A percentile compares a stretch with the other conserved stretches of the same genome.
phyloP scores from a whole-genome alignment of 2,888 invertebrate genomes.

The Globia sparganii region DNA sequence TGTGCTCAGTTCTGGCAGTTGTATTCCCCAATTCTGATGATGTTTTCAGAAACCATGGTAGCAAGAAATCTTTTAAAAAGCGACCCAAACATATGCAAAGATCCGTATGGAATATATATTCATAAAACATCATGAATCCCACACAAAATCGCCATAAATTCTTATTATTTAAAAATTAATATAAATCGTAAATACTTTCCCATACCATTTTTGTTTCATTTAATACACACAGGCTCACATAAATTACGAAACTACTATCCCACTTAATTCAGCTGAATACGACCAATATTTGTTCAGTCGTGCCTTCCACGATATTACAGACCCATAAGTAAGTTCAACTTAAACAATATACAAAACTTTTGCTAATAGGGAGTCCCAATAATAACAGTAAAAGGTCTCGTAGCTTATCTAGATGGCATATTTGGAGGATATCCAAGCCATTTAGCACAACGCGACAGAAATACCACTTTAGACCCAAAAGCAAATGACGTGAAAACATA shows the following conservation, averaged over 20 bases:
- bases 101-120: neutral
- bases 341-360: conserved; percentile 73
- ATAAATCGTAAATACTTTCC: neutral
- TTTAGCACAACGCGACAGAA: conserved; percentile 84
- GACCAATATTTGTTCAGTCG: conserved; percentile 56
- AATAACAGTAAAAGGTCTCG: conserved; percentile 84
- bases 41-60: neutral
- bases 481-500: conserved; percentile 87
- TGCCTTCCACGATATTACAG: conserved; percentile 34
- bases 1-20: neutral
- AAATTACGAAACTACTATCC: conserved; percentile 32
- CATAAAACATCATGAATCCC: neutral
- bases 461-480: conserved; percentile 83
- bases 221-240: conserved; percentile 23
- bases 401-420: conserved; percentile 86
- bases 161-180: neutral
- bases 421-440: conserved; percentile 87
- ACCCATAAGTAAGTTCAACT: conserved; percentile 62
- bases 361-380: conserved; percentile 75
- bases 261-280: conserved; percentile 41
- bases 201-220: conserved; percentile 5
- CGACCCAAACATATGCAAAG: neutral
- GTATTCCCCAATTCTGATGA: neutral
- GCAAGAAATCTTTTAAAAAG: neutral
- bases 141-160: neutral